These are phyloP conservation scores for Turritopsis dohrnii DNA, from an alignment of 30 jellyfish, hydroid and myxozoan genomes.

Conservation along the genomic window DNA sequence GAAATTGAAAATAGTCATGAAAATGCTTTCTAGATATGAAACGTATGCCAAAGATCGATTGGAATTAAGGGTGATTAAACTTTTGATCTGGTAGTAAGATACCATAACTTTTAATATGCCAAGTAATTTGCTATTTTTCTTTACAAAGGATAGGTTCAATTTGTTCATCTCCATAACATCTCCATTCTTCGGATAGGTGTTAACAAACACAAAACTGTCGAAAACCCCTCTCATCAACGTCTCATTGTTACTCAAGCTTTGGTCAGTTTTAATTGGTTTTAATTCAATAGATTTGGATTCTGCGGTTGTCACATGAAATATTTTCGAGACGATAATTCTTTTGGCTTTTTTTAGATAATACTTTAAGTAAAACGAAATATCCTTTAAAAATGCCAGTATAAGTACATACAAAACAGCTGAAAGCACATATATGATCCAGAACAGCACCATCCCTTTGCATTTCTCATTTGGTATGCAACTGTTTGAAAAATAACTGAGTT, in stretches of 20 bases:
- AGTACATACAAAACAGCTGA: not conserved
- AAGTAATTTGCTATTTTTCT: not conserved
- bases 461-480: not conserved
- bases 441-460: not conserved
- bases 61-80: not conserved
- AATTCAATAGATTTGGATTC: not conserved
- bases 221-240: too few relatives aligned
- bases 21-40: not conserved
- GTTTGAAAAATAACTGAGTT: not conserved
- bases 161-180: not conserved
- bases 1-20: not conserved
- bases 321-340: not conserved
- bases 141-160: not conserved
- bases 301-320: not conserved
- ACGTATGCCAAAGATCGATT: not conserved
- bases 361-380: not conserved
- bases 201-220: not conserved
- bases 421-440: not conserved
- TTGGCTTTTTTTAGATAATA: not conserved
- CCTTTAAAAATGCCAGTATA: not conserved
- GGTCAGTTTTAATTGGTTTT: not conserved
- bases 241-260: not conserved
- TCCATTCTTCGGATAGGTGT: not conserved
- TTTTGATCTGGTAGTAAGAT: not conserved
- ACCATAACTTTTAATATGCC: slow-evolving; percentile 2